Percentiles rank a stretch among this genome's conserved stretches.
Conservation (phyloP, 1,140 invertebrate species). For the Drosophila baimaii region DNA sequence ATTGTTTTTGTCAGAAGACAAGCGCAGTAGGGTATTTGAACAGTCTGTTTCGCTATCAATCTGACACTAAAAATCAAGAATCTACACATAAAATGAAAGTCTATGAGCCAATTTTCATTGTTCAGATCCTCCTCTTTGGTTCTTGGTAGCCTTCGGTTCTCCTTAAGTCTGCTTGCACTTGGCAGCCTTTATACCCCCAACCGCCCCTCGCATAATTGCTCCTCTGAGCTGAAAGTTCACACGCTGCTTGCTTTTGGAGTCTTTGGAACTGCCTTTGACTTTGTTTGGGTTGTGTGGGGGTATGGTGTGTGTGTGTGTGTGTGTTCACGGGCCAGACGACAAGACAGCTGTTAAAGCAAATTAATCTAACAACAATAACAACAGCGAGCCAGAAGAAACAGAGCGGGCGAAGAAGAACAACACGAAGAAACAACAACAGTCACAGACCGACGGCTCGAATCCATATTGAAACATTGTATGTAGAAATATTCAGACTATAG, state of each 20-base stretch:
- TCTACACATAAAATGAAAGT: too few species aligned
- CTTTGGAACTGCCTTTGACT: conserved; percentile 33
- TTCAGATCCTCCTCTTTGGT: conserved; percentile 8
- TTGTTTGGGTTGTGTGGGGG: conserved; percentile 32
- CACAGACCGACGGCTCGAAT: conserved; percentile 32
- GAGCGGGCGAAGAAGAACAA: conserved; percentile 30
- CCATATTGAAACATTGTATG: conserved; percentile 41
- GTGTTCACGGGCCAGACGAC: conserved; percentile 49
- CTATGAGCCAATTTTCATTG: too few species aligned
- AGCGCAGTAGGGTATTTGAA: too few species aligned
- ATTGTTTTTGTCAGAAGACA: too few species aligned
- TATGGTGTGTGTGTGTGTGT: conserved; percentile 4
- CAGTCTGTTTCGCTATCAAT: too few species aligned
- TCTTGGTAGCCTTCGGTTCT: conserved; percentile 29
- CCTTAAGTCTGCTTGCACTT: conserved; percentile 44
- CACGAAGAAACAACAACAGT: conserved; percentile 12
- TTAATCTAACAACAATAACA: conserved; percentile 54
- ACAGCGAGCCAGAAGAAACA: conserved; percentile 38
- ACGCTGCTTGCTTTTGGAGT: conserved; percentile 55
- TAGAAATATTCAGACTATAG: conserved; percentile 50
- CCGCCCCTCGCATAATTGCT: conserved; percentile 1
- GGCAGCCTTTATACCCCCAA: conserved; percentile 21
- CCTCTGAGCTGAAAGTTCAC: conserved; percentile 55
- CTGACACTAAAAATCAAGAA: too few species aligned
- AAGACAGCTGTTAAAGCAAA: conserved; percentile 71